Base-by-base conservation (phyloP, 2,888 invertebrate species). In the Megamerina dolium region DNA sequence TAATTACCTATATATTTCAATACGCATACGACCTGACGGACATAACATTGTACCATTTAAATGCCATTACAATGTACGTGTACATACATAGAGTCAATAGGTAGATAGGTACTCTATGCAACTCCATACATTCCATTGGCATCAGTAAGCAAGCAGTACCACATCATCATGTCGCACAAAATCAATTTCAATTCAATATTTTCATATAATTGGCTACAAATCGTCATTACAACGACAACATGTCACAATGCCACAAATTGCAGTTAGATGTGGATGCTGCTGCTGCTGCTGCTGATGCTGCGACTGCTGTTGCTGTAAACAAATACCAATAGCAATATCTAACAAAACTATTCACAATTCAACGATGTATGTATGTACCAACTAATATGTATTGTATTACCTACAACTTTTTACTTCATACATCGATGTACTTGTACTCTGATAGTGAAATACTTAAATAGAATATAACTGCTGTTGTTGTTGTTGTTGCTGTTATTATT, bases 161-260 rank as follows among this genome's bases (percentile, higher is more conserved):
- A 31, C 14, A 10, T n/a, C 31, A 14, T 16, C 13, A 31, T 57
- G 49, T 54, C 41, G 43, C 33, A 33, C 23, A 36, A 53, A 59
- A 52, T 57, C 60, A 56, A 60, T 63, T 61, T 58, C 62, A 63
- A 60, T 60, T 56, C 59, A 57, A 59, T 63, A 59, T 64, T 64
- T n/a, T 63, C 59, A 63, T 56, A 63, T 64, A 63, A 64, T 63
- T 63, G 64, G 61, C 60, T 63, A 64, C 64, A 63, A 63, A 65
- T 64, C 64, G 65, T 61, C 66, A 64, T 59, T 57, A 56, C 40
- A 43, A 33, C 38, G 38, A 33, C 37, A 43, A 21, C 38, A 43
- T 43, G 30, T 43, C 43, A 37, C 34, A 43, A 38, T n/a, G 20
- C 26, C 62, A 57, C 62, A 63, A 63, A 63, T 61, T 60, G 63